Evolutionary conservation across 2,113 vertebrate genomes (phyloP).

Genomic region (Cettia cetti): DNA sequence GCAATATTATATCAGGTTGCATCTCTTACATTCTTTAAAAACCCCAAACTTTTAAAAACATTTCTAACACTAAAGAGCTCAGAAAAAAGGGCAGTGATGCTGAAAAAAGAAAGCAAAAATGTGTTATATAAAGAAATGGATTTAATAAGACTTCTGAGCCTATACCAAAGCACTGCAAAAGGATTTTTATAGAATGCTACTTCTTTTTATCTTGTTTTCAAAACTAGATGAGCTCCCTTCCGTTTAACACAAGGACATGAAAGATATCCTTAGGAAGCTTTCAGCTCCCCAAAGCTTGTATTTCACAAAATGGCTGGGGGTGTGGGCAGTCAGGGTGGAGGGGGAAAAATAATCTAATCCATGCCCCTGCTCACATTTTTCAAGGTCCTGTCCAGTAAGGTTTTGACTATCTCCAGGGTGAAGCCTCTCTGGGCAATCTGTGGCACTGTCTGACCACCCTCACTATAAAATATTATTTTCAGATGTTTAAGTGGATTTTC

Average conservation of each 20-base stretch:
- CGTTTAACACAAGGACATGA: neutral
- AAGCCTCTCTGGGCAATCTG: neutral
- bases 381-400: neutral
- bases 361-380: neutral
- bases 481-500: neutral
- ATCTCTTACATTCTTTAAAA: neutral
- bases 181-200: constrained; percentile 2
- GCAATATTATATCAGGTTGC: neutral
- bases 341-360: neutral
- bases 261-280: neutral
- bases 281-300: neutral
- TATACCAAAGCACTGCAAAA: neutral
- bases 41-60: neutral
- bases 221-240: neutral
- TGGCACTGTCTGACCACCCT: neutral
- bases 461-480: neutral
- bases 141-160: neutral
- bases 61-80: neutral
- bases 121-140: constrained; percentile 1
- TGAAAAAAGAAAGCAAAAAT: neutral
- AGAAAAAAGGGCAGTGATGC: constrained; percentile 13
- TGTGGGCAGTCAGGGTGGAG: neutral
- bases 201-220: constrained; percentile 40
- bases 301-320: neutral
- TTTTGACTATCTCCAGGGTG: neutral